These are phyloP conservation scores for Festucalex cinctus DNA, from an alignment of 2,113 vertebrate genomes.

Conservation along the genomic window DNA sequence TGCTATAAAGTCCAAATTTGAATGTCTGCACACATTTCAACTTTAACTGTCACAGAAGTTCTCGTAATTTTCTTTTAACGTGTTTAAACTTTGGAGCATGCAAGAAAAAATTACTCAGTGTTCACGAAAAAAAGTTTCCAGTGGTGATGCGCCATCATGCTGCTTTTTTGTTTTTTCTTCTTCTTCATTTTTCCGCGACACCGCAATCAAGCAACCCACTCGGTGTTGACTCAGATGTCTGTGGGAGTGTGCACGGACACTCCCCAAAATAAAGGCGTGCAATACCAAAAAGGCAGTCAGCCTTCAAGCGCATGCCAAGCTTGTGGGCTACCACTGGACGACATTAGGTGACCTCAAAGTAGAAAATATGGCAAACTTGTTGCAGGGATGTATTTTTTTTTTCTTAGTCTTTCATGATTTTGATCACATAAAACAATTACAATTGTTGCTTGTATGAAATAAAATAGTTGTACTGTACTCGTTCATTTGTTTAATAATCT, in stretches of 20 bases:
- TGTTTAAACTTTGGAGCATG: constrained; percentile 11
- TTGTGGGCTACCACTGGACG: constrained; percentile 38
- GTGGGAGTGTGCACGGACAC: constrained; percentile 34
- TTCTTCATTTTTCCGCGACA: constrained; percentile 20
- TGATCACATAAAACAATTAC: neutral
- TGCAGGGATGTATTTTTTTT: constrained; percentile 35
- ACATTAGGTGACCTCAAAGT: constrained; percentile 24
- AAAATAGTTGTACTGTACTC: too few species aligned
- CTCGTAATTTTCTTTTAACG: neutral
- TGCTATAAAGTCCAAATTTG: constrained; percentile 12
- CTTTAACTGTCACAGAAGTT: neutral
- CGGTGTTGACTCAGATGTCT: constrained; percentile 57
- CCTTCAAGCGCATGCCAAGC: constrained; percentile 22
- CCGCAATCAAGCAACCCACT: constrained; percentile 30
- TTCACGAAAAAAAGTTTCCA: constrained; percentile 64
- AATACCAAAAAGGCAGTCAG: constrained; percentile 52
- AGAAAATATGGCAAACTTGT: constrained; percentile 7
- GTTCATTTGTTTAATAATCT: neutral
- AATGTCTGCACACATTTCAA: neutral
- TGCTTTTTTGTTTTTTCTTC: constrained; percentile 41
- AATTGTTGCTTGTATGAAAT: too few species aligned
- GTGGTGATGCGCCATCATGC: constrained; percentile 50
- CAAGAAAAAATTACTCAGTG: constrained; percentile 35
- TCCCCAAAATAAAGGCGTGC: constrained; percentile 32
- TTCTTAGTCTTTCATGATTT: neutral